Base-by-base conservation (phyloP, 2,113 vertebrate genomes). In the Odontesthes bonariensis region DNA sequence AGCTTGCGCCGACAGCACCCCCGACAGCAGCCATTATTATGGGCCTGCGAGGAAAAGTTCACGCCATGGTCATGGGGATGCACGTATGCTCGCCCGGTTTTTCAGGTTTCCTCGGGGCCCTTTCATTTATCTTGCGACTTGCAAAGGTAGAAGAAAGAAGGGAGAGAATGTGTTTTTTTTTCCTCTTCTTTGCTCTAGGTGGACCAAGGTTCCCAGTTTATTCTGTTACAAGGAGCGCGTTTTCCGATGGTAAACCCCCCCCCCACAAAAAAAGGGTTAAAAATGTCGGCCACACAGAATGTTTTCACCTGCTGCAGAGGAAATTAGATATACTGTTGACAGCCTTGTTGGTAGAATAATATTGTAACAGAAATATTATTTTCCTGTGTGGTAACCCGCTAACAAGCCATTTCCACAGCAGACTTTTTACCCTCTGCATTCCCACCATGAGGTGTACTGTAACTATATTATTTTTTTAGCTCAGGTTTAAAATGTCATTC, bases 11-110 rank as follows among this genome's bases (percentile, higher is more conserved):
- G 81, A 85, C 86, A 84, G 76, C 77, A 82, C 74, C 79, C 79
- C 73, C 92, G 95, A 95, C 94, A 96, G 95, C 94, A 95, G 91
- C 95, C 96, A 96, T 97, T 98, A 97, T 97, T 94, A 91, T 94
- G 94, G 94, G 94, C 93, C 95, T 95, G 94, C 92, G 88, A 95
- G 93, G 92, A 93, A 95, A 71, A 95, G 96, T 97, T 98, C 96
- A 96, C 94, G 89, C 88, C 80, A 92, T 97, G 96, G 96, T 95
- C 95, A 96, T 94, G 94, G 94, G 95, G 95, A 96, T 95, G 93
- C 95, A 94, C 94, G 70, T 69, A 75, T 64, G 92, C 95, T 73
- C 68, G 84, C 85, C 93, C 94, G 95, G 96, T 96, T 98, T 98
- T 99, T 94, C 92, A 85, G 92, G 93, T 94, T 94, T 91, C 72